These are phyloP conservation scores for Pelobates fuscus DNA, from an alignment of 2,113 vertebrate genomes.

Conservation along the genomic window DNA sequence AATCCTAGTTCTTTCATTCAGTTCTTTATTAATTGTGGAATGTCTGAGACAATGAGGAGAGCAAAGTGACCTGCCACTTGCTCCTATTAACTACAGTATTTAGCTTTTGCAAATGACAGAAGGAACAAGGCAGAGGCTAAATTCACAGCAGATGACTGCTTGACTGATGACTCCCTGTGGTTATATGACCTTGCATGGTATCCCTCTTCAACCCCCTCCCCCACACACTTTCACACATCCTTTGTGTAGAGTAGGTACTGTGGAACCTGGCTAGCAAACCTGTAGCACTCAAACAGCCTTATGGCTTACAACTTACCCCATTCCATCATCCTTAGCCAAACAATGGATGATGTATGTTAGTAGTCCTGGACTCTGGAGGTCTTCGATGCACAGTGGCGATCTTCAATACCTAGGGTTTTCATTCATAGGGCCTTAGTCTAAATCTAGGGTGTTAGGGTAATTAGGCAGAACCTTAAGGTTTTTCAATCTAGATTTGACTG, in stretches of 20 bases:
- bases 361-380: too few species aligned
- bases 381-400: too few species aligned
- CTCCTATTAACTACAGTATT: conserved; percentile 48
- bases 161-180: conserved; percentile 48
- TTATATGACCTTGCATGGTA: conserved; percentile 40
- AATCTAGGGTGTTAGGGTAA: too few species aligned
- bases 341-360: not conserved
- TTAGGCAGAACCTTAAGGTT: too few species aligned
- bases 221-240: too few species aligned
- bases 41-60: conserved; percentile 44
- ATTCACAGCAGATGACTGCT: conserved; percentile 46
- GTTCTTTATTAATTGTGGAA: conserved; percentile 44
- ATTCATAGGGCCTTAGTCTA: too few species aligned
- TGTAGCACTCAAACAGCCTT: not conserved
- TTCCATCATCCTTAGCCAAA: not conserved
- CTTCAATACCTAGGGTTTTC: too few species aligned
- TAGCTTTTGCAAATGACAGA: conserved; percentile 29
- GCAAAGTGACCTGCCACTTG: conserved; percentile 25
- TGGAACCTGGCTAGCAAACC: not conserved
- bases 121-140: conserved; percentile 35
- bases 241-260: conserved; percentile 41
- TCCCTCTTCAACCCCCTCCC: conserved; percentile 10
- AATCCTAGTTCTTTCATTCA: conserved; percentile 33
- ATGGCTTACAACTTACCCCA: too few species aligned
- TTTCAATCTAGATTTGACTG: too few species aligned